Base-by-base conservation (phyloP, 2,797 vertebrate species). In the Rhabdophis nuchalis region DNA sequence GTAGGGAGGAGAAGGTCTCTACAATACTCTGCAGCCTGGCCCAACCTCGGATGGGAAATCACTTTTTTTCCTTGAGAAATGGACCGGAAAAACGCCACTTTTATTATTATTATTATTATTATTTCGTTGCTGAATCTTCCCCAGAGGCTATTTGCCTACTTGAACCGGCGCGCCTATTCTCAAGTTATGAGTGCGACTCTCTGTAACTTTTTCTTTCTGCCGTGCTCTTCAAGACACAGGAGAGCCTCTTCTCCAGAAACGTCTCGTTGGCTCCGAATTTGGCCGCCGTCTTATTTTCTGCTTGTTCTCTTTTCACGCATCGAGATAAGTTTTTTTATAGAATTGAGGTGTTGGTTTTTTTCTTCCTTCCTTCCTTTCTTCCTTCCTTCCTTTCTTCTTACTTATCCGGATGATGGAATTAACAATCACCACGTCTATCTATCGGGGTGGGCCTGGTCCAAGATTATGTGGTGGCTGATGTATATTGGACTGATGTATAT, bases 401-500 rank as follows among this genome's bases (percentile, higher is more conserved):
- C 36, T 82, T 95, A 60, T 97, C 96, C 50, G 97, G 97, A 97
- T 97, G 95, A 97, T 98, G 96, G 97, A 94, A 94, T 96, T 95
- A 90, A 96, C 96, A 96, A 93, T 89, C 94, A 92, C 94, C 94
- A 93, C 60, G 64, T 93, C 95, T 94, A 97, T 96, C 96, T 96
- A 90, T 89, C 95, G 56, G 94, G 95, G 95, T 96, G 95, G 90
- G 96, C 96, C 92, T 94, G 96, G 97, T 97, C 96, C 96, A 97
- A 96, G 97, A 97, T 97, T 97, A 97, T 97, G 96, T 97, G 97
- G 96, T 97, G 96, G 97, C 97, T 97, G 96, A 97, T 97, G 97
- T 97, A 97, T 97, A 96, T 97, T 97, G 97, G 96, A 98, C 97
- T 97, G 96, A 97, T 97, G 96, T 97, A 97, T 97, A 96, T 97